Evolutionary conservation across 1,140 invertebrate genomes (phyloP).

Genomic region (Meloidogyne exigua): DNA sequence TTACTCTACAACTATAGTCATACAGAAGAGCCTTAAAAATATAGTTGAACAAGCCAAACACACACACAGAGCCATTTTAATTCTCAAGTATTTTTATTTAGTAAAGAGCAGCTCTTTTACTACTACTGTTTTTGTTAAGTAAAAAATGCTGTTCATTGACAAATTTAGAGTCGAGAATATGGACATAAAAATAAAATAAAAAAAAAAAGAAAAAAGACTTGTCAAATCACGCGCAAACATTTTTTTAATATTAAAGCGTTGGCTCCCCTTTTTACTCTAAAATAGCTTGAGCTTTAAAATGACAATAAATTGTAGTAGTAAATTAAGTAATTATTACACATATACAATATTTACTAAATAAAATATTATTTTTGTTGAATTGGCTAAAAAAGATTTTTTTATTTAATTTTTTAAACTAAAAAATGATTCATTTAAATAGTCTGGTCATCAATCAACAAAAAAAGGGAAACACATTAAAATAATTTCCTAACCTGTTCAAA

Average conservation of each 20-base stretch:
- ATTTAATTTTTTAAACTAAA: neutral
- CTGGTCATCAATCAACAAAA: neutral
- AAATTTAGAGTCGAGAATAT: neutral
- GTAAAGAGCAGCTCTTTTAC: neutral
- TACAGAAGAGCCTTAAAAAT: neutral
- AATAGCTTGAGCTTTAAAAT: neutral
- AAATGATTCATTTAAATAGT: neutral
- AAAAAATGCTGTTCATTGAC: slow-evolving; percentile 1
- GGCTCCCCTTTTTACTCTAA: neutral
- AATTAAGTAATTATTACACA: neutral
- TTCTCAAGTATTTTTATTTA: neutral
- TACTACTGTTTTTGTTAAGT: neutral
- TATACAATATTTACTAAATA: too few relatives aligned
- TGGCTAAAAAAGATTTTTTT: neutral
- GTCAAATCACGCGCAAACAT: neutral
- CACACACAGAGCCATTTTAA: neutral
- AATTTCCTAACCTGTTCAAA: neutral
- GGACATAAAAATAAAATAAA: neutral
- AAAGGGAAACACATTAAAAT: too few relatives aligned
- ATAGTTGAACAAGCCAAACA: slow-evolving; percentile 4
- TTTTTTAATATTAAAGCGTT: too few relatives aligned
- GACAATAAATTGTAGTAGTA: neutral
- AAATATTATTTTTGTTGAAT: neutral
- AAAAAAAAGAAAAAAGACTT: too few relatives aligned
- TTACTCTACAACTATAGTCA: neutral